These are phyloP conservation scores for Pammene aurita DNA, from an alignment of 2,888 invertebrate genomes.

Conservation along the genomic window DNA sequence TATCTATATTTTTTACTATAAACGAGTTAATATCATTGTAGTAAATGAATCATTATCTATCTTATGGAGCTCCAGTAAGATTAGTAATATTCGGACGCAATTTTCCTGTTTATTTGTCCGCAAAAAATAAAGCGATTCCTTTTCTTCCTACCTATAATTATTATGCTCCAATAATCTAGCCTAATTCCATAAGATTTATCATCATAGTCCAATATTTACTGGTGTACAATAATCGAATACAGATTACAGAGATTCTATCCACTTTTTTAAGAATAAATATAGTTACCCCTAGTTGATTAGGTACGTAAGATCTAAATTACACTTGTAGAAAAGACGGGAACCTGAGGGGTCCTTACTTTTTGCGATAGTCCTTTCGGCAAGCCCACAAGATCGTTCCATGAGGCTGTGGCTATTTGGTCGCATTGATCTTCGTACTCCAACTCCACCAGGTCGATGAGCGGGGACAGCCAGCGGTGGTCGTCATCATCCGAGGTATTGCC, in stretches of 20 bases:
- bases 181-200: constrained; percentile 14
- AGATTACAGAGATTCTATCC: not conserved
- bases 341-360: constrained; percentile 56
- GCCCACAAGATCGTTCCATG: constrained; percentile 72
- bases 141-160: not conserved
- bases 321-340: not conserved
- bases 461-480: constrained; percentile 67
- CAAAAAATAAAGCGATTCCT: constrained; percentile 12
- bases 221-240: no score
- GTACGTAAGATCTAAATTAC: no score
- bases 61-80: not conserved
- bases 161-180: constrained; percentile 24
- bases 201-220: no score
- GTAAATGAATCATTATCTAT: not conserved
- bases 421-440: constrained; percentile 78
- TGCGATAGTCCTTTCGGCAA: constrained; percentile 61
- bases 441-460: constrained; percentile 73
- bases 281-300: no score
- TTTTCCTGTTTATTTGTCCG: constrained; percentile 25
- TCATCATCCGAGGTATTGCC: constrained; percentile 68
- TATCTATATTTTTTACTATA: no score
- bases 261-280: no score
- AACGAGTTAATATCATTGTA: no score
- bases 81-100: not conserved
- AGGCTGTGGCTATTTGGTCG: constrained; percentile 65